Conservation (phyloP, 2,113 vertebrate species). For the Passer montanus region DNA sequence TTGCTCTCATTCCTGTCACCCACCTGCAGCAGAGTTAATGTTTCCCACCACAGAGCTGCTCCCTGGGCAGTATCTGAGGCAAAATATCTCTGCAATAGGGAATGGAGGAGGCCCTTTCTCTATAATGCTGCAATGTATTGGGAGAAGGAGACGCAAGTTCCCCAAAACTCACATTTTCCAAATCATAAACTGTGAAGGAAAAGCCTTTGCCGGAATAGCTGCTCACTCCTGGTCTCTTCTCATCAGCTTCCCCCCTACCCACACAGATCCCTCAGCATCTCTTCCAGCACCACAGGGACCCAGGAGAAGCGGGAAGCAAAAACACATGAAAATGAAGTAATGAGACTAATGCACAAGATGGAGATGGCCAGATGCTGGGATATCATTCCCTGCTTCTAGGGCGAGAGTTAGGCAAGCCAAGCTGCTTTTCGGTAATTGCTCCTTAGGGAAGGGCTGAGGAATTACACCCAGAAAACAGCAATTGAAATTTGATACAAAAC, state of each 20-base stretch:
- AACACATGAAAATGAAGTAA: not conserved
- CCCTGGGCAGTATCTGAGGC: not conserved
- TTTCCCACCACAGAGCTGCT: not conserved
- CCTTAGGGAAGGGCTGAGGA: not conserved
- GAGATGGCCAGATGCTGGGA: not conserved
- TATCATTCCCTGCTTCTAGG: not conserved
- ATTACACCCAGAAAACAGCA: not conserved
- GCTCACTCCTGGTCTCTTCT: not conserved
- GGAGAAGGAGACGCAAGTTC: not conserved
- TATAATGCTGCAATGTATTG: not conserved
- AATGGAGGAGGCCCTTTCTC: not conserved
- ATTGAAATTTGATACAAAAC: not conserved
- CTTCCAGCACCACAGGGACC: not conserved
- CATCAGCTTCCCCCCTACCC: not conserved
- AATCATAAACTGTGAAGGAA: not conserved
- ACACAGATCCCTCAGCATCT: not conserved
- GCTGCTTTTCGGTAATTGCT: not conserved
- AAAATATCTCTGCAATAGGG: not conserved
- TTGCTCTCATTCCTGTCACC: not conserved
- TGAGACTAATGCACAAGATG: conserved; percentile 22
- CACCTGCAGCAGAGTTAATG: not conserved
- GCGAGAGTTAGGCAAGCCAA: not conserved
- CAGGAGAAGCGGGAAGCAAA: not conserved
- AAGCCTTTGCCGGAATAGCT: conserved; percentile 38
- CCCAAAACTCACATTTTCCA: conserved; percentile 10